These are phyloP conservation scores for Trimorus sp. DNA, from an alignment of 2,888 invertebrate species.

Conservation along the genomic window DNA sequence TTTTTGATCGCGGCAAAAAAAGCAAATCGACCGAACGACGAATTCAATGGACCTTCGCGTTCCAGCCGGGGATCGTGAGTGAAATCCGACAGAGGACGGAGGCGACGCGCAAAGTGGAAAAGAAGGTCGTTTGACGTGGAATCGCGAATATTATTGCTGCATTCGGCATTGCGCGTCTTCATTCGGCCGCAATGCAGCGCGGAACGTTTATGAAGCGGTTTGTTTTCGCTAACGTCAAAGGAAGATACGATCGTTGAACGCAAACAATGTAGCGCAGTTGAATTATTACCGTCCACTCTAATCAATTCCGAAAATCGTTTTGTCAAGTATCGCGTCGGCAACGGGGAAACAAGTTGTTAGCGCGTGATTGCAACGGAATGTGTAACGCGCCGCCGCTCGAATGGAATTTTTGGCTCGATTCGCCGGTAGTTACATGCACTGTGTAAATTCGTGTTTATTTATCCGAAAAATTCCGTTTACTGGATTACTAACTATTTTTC, in stretches of 20 bases:
- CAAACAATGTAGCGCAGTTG: slow-evolving; percentile 33
- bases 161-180: too few relatives aligned
- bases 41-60: too few relatives aligned
- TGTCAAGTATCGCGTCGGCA: slow-evolving; percentile 30
- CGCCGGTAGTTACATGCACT: neutral
- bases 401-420: slow-evolving; percentile 25
- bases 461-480: neutral
- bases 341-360: slow-evolving; percentile 35
- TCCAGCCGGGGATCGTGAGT: too few relatives aligned
- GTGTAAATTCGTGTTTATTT: neutral
- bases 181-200: neutral
- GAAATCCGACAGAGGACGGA: too few relatives aligned
- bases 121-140: too few relatives aligned
- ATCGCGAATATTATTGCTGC: too few relatives aligned
- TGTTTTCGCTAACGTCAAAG: slow-evolving; percentile 44
- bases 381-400: slow-evolving; percentile 12
- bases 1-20: slow-evolving; percentile 2
- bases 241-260: slow-evolving; percentile 41
- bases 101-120: too few relatives aligned
- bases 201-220: slow-evolving; percentile 37
- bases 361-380: slow-evolving; percentile 3
- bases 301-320: slow-evolving; percentile 30
- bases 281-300: slow-evolving; percentile 31
- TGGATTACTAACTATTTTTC: neutral
- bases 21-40: too few relatives aligned